Evolutionary conservation across 2,113 vertebrate genomes (phyloP), one percentile per base, ranked within the genome.

Genomic region (Gorsachius goisagi): DNA sequence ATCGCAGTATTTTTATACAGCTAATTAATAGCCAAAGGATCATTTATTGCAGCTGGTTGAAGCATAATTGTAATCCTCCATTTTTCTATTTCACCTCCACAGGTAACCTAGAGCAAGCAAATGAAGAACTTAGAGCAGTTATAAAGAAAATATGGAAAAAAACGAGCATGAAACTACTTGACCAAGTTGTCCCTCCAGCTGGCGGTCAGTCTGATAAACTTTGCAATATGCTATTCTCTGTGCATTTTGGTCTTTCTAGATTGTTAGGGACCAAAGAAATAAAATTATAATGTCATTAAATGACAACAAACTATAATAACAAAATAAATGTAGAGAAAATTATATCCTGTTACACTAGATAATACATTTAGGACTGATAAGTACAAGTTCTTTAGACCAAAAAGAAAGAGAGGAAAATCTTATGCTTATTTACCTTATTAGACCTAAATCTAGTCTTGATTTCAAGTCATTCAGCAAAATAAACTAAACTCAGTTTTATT

Each of bases 121-220:
- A 99, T 50, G 99, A 99, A 97, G 99, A 99, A 93, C 99, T 99
- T 66, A 98, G 99, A 93, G 99, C 99, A 6, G 99, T 99, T 89
- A 99, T 99, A 91, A 99, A 99, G 98, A 99, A 99, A 98, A 99
- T 99, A 93, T 99, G 99, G 99, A 99, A 99, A 97, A 98, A 99
- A 97, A 99, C 99, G 2, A 99, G 99, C 97, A 99, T 99, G 99
- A 99, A 99, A 78, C 98, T 99, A 13, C 98, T 99, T 80, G 99
- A 99, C 95, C 99, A 99, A 99, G 99, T 99, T 78, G 99, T 99
- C 87, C 99, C 99, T 95, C 99, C 99, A 39, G 99, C 99, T 98
- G 99, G 99, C 96, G 99, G 99, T 99, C 98, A 99, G 99, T 99
- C 91, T 14, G 8, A 60, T 52, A 79, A 93, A 20, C 84, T 96